These are phyloP conservation scores for Furnarius figulus DNA, from an alignment of 2,113 vertebrate genomes.

Conservation along the genomic window DNA sequence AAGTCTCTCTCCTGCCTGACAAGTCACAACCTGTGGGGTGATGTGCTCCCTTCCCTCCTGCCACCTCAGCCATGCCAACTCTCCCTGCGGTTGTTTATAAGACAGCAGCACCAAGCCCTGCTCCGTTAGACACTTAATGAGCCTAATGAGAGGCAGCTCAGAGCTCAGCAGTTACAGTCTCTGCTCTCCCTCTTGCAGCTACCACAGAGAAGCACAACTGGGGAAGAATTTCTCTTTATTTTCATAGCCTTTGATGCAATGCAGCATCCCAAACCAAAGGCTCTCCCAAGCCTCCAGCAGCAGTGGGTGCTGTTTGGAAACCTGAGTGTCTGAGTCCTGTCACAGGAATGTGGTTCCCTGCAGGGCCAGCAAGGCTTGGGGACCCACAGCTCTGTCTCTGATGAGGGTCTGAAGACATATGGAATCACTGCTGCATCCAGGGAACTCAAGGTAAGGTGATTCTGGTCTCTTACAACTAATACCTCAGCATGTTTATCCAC, in stretches of 20 bases:
- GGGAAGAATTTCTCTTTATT: background rate
- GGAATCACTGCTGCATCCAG: background rate
- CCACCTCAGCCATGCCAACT: background rate
- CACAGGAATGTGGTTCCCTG: background rate
- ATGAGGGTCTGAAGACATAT: background rate
- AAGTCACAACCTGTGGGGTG: background rate
- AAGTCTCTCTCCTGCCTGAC: background rate
- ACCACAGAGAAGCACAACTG: background rate
- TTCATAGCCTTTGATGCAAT: background rate
- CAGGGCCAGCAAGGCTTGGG: background rate
- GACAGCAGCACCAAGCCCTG: background rate
- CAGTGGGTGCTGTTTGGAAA: background rate
- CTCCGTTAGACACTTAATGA: slow-evolving; percentile 15
- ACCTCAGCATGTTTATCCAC: background rate
- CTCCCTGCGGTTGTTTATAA: background rate
- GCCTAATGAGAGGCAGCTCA: background rate
- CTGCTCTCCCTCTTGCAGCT: background rate
- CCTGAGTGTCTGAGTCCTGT: accelerated
- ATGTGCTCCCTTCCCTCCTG: background rate
- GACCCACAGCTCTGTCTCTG: background rate
- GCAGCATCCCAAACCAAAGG: background rate
- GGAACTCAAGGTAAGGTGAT: background rate
- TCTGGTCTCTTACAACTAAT: background rate
- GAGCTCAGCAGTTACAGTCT: background rate
- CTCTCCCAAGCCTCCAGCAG: background rate